Conservation (phyloP, 2,113 vertebrate genomes). For the Puffinus mauretanicus region DNA sequence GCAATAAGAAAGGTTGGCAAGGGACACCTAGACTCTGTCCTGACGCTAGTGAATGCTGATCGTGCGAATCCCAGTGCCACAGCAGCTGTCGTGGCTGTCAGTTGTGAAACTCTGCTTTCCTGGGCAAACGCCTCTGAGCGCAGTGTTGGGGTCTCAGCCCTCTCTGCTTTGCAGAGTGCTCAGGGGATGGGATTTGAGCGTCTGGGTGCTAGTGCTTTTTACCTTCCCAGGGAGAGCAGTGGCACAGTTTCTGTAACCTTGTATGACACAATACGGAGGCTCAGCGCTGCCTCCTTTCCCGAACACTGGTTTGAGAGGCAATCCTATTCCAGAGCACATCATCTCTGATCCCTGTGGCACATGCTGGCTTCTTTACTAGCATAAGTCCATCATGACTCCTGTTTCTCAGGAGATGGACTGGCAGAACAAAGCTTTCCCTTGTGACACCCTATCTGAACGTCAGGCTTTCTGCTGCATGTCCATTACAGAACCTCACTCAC, state of each 20-base stretch:
- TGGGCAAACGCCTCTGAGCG: background rate
- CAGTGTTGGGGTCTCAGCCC: constrained; percentile 3
- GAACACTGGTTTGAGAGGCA: constrained; percentile 17
- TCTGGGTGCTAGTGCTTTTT: constrained; percentile 34
- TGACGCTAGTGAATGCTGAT: constrained; percentile 7
- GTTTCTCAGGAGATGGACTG: constrained; percentile 38
- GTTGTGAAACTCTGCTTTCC: constrained; percentile 12
- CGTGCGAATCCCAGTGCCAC: background rate
- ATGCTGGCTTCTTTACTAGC: constrained; percentile 33
- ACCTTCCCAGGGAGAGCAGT: constrained; percentile 31
- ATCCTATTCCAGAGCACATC: constrained; percentile 38
- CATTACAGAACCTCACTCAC: background rate
- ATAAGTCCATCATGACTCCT: constrained; percentile 22
- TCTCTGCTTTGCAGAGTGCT: constrained; percentile 28
- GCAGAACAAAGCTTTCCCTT: constrained; percentile 33
- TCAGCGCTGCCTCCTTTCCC: constrained; percentile 9
- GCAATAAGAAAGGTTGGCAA: constrained; percentile 73
- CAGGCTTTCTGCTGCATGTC: background rate
- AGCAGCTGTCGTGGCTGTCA: background rate
- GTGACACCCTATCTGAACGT: background rate
- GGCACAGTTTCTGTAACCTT: background rate
- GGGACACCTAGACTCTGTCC: constrained; percentile 49
- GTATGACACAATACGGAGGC: background rate
- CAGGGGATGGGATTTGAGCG: constrained; percentile 33
- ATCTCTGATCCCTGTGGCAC: constrained; percentile 29